phyloP scores from a whole-genome alignment of 2,113 vertebrate genomes.

The Erpornis zantholeuca region DNA sequence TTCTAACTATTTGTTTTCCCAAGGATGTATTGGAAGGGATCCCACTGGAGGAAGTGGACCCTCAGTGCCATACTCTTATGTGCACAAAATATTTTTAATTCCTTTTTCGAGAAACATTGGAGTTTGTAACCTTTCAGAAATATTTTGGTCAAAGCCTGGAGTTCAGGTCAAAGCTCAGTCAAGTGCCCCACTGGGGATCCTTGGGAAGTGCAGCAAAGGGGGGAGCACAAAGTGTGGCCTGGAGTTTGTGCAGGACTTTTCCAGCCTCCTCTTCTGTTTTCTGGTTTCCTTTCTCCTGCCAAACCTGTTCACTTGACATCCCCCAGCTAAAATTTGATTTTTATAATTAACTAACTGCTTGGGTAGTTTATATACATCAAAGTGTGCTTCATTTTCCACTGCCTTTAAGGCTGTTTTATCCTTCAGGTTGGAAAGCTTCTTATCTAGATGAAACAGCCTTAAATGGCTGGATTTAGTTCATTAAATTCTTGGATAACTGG shows the following conservation, averaged over 20 bases:
- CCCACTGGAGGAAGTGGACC: not conserved
- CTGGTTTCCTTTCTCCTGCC: not conserved
- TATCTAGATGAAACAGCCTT: constrained; percentile 43
- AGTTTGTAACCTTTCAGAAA: not conserved
- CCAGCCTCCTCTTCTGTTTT: not conserved
- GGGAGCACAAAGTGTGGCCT: not conserved
- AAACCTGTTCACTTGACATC: not conserved
- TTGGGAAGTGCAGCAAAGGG: not conserved
- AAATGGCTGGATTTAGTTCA: constrained; percentile 37
- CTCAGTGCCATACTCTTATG: not conserved
- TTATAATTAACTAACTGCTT: constrained; percentile 21
- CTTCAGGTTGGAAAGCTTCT: not conserved
- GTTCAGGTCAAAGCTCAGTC: not conserved
- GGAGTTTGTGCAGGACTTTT: not conserved
- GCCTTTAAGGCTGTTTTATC: constrained; percentile 25
- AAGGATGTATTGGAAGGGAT: not conserved
- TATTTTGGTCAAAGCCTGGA: not conserved
- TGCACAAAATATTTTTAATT: not conserved
- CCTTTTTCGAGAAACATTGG: not conserved
- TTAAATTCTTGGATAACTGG: constrained; percentile 48
- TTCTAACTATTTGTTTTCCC: not conserved
- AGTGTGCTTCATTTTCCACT: not conserved
- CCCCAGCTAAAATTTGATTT: not conserved
- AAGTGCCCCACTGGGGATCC: not conserved
- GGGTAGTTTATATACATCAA: not conserved